Conservation (phyloP, 2,888 invertebrate species). For the Hymenopus coronatus region DNA sequence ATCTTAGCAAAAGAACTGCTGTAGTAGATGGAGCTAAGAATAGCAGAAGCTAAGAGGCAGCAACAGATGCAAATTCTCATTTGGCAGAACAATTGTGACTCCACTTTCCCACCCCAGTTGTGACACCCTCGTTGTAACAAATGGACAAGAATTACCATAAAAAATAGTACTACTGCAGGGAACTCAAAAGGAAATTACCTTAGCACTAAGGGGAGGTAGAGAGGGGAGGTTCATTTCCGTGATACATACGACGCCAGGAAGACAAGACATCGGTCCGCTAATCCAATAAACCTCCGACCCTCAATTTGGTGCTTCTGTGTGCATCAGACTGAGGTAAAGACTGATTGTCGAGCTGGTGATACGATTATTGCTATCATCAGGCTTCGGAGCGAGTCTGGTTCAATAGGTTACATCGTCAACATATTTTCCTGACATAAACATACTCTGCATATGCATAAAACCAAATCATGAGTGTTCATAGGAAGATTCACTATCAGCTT, state of each 20-base stretch:
- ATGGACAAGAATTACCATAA: slow-evolving; percentile 33
- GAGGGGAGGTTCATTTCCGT: slow-evolving; percentile 26
- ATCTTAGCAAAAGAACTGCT: neutral
- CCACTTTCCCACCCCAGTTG: neutral
- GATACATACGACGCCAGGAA: neutral
- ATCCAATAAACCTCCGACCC: slow-evolving; percentile 27
- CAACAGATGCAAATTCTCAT: neutral
- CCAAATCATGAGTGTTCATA: too few relatives aligned
- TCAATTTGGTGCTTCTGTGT: neutral
- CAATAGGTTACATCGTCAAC: too few relatives aligned
- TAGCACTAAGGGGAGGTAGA: neutral
- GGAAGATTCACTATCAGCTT: too few relatives aligned
- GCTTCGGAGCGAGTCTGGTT: too few relatives aligned
- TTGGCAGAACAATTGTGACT: neutral
- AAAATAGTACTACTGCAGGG: slow-evolving; percentile 7
- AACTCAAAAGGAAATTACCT: slow-evolving; percentile 33
- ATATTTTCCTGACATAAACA: too few relatives aligned
- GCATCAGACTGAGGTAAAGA: neutral
- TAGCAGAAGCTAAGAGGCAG: neutral
- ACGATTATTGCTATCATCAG: too few relatives aligned
- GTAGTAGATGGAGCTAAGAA: neutral
- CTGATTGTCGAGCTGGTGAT: neutral
- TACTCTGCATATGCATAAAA: too few relatives aligned
- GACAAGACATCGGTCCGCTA: slow-evolving; percentile 4
- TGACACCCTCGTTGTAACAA: slow-evolving; percentile 19